Evolutionary conservation across 2,113 vertebrate genomes (phyloP).

Genomic region (Thalassarche chlororhynchos): DNA sequence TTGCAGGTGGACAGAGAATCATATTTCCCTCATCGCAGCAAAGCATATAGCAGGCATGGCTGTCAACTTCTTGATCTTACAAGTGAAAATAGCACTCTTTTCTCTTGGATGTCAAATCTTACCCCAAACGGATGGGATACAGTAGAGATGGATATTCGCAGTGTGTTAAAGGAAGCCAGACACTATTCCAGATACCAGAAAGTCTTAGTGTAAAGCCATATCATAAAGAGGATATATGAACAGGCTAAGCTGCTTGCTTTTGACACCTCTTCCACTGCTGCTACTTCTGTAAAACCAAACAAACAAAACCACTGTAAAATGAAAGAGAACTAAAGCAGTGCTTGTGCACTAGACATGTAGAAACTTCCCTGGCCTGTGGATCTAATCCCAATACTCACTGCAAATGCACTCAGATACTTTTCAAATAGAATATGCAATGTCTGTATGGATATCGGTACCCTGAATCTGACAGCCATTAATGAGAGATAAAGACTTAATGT

Average conservation of each 20-base stretch:
- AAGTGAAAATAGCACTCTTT: neutral
- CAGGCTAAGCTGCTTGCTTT: neutral
- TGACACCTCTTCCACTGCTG: neutral
- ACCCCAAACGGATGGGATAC: neutral
- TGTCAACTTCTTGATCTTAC: neutral
- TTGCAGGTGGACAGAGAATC: neutral
- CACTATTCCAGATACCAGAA: neutral
- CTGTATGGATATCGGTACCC: neutral
- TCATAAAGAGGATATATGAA: neutral
- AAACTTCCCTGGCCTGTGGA: neutral
- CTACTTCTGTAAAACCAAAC: neutral
- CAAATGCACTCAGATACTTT: neutral
- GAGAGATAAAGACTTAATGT: neutral
- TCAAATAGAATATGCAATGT: neutral
- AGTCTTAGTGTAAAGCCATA: neutral
- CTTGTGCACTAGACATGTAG: neutral
- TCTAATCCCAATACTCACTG: neutral
- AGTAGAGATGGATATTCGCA: neutral
- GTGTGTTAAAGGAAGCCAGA: neutral
- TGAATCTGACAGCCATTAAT: neutral
- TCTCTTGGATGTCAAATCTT: neutral
- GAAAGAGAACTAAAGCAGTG: neutral
- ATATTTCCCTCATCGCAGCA: neutral
- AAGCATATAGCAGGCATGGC: neutral
- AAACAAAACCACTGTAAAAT: neutral